Conservation (phyloP, 2,888 invertebrate genomes). For the Drosophila demipolita region DNA sequence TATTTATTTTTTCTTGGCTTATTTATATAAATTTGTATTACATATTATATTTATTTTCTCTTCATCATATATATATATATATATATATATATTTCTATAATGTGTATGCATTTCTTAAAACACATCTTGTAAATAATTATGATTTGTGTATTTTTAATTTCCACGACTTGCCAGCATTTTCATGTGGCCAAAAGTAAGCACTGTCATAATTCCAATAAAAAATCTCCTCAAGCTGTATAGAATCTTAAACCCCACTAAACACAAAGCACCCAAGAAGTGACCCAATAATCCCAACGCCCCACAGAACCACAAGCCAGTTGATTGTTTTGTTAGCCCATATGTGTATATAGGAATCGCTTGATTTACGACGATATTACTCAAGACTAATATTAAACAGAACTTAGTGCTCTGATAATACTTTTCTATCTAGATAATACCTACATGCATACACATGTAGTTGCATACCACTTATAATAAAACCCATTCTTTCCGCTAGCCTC, state of each 20-base stretch:
- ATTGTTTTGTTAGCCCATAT: constrained; percentile 34
- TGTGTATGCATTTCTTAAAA: background rate
- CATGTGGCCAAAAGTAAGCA: constrained; percentile 7
- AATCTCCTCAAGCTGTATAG: constrained; percentile 9
- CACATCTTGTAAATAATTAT: background rate
- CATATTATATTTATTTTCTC: background rate
- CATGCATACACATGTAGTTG: constrained; percentile 22
- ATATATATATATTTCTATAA: too few species aligned
- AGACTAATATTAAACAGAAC: constrained; percentile 40
- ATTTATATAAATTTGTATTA: background rate
- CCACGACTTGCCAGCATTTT: constrained; percentile 16
- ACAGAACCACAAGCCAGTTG: constrained; percentile 22
- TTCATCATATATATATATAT: background rate
- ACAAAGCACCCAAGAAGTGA: constrained; percentile 4
- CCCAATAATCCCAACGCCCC: background rate
- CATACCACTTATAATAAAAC: constrained; percentile 3
- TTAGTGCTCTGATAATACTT: constrained; percentile 31
- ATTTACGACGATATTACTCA: constrained; percentile 15
- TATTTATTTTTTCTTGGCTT: background rate
- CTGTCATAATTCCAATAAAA: background rate
- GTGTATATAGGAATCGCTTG: constrained; percentile 17
- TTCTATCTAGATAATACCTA: constrained; percentile 34
- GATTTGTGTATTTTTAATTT: background rate
- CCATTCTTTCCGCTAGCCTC: constrained; percentile 7
- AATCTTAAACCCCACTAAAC: constrained; percentile 2